Percentiles rank a stretch among this genome's conserved stretches.
phyloP scores from a whole-genome alignment of 2,113 vertebrate species.

The Acanthochromis polyacanthus region DNA sequence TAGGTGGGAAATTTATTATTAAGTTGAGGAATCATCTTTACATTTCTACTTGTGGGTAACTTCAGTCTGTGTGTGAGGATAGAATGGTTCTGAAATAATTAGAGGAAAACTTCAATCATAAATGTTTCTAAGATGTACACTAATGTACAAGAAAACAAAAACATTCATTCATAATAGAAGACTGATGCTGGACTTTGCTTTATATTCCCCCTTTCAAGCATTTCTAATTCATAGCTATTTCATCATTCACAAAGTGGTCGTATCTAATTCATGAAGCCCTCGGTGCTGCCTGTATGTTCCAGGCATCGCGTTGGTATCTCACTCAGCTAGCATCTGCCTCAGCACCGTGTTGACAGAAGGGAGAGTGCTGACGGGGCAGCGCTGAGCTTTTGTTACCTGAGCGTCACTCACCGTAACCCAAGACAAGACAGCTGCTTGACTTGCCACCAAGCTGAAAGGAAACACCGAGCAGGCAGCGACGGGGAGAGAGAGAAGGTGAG shows the following conservation, averaged over 20 bases:
- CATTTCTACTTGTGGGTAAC: background rate
- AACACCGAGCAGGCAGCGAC: constrained; percentile 34
- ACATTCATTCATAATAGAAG: constrained; percentile 24
- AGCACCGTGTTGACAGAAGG: constrained; percentile 43
- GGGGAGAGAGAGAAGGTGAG: background rate
- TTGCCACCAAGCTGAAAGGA: constrained; percentile 65
- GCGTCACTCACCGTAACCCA: constrained; percentile 69
- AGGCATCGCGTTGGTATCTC: background rate
- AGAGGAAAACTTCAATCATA: background rate
- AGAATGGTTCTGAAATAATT: background rate
- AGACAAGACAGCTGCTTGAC: constrained; percentile 77
- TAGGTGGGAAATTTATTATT: background rate
- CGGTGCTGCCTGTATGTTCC: constrained; percentile 2
- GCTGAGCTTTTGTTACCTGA: constrained; percentile 77
- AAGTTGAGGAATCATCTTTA: background rate
- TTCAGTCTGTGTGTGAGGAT: background rate
- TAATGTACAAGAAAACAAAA: background rate
- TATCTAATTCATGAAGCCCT: constrained; percentile 58
- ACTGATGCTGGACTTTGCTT: background rate
- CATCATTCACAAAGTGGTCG: constrained; percentile 33
- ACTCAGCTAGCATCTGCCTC: constrained; percentile 66
- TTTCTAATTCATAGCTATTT: constrained; percentile 32
- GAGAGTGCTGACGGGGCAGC: constrained; percentile 57
- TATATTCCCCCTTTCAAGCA: background rate
- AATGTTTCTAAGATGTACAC: background rate